phyloP scores from a whole-genome alignment of 64 coral and sea anemone species.

The Porites australiensis region DNA sequence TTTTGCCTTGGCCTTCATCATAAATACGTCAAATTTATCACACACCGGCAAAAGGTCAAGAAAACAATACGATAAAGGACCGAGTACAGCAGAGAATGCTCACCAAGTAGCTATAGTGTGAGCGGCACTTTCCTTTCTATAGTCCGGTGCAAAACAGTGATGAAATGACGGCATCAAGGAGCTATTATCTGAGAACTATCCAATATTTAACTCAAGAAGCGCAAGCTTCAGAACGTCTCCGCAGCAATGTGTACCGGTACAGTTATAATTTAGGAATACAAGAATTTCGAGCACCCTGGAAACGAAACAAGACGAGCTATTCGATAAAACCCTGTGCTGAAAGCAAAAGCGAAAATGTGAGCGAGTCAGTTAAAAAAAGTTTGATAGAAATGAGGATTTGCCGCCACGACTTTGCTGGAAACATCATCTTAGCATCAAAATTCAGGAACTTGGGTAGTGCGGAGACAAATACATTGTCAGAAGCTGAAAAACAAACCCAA shows the following conservation, averaged over 20 bases:
- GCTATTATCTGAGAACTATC: background rate
- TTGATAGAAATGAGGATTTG: background rate
- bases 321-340: background rate
- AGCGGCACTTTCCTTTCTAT: too few relatives aligned
- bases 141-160: too few relatives aligned
- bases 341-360: background rate
- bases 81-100: too few relatives aligned
- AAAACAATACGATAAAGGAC: too few relatives aligned
- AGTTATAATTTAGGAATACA: constrained; percentile 48
- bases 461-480: background rate
- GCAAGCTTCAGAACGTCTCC: background rate
- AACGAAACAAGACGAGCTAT: background rate
- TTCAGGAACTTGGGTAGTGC: background rate
- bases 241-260: constrained; percentile 1
- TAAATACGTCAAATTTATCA: background rate
- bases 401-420: background rate
- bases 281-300: background rate
- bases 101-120: too few relatives aligned
- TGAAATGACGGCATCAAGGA: background rate
- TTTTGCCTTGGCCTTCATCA: background rate
- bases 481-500: background rate
- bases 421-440: background rate
- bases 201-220: background rate
- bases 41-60: background rate
- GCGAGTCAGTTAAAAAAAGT: background rate